Base-by-base conservation (phyloP, 2,888 invertebrate genomes). In the Cephus runcator region DNA sequence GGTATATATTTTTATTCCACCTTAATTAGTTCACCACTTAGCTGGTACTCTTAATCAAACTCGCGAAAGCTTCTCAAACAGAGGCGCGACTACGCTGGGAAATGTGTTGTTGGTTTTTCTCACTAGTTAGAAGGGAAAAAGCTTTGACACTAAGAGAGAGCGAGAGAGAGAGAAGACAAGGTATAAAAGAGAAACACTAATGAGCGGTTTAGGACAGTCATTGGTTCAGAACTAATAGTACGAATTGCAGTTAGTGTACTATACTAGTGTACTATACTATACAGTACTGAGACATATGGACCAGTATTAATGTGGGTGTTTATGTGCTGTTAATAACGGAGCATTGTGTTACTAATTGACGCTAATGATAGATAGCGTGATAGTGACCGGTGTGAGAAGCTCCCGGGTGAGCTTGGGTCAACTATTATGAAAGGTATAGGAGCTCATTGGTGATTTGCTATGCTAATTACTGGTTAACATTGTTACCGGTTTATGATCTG, bases 301-400 rank as follows among this genome's bases (percentile, higher is more conserved):
- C 9, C 56, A 56, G 56, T 56, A 56, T 56, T 34, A 33, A 36
- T 36, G 76, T 36, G 4, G 4, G 68, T 76, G 75, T 78, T 78
- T 73, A 78, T 78, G 73, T 69, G 76, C 78, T 76, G 69, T 77
- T 78, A 79, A 79, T 81, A 76, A 73, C 73, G n/a, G 75, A 36
- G 75, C 76, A 81, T 81, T 81, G 79, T 79, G 76, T 33, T 34
- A 69, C 77, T 82, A 81, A 81, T 82, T 80, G 82, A 82, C 81
- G 76, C 78, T 80, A 78, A 79, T 79, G 77, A 80, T 78, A 77
- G 73, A 77, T 69, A 76, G 31, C 34, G 77, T 69, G 80, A 81
- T 81, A 76, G 77, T 68, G 76, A 76, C 68, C 77, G 34, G 56
- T 56, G 56, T 23, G 56, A 56, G 56, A 56, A 56, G 56, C 23